Evolutionary conservation across 2,888 invertebrate species (phyloP).

Genomic region (Aleiodes alternator): DNA sequence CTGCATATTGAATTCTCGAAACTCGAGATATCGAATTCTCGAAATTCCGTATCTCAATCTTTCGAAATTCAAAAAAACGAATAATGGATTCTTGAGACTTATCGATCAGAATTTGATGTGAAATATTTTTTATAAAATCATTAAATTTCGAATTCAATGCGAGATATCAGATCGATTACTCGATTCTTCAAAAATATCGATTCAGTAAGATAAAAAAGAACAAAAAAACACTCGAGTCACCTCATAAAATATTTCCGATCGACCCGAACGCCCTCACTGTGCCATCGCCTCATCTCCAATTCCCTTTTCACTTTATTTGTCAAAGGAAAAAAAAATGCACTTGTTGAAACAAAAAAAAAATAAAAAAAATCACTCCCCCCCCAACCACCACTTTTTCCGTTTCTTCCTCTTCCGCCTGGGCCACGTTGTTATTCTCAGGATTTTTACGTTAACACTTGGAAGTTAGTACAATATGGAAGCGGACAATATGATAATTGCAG

Average conservation of each 20-base stretch:
- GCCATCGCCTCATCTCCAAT: constrained; percentile 37
- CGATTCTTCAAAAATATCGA: too few species aligned
- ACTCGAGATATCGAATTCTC: too few species aligned
- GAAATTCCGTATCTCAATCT: too few species aligned
- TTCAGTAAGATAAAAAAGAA: not conserved
- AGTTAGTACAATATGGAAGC: not conserved
- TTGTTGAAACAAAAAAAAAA: too few species aligned
- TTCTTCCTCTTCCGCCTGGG: constrained; percentile 54
- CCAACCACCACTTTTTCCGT: constrained; percentile 20
- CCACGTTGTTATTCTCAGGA: constrained; percentile 51
- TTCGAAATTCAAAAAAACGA: too few species aligned
- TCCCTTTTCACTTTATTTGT: constrained; percentile 18
- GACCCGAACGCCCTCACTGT: constrained; percentile 29
- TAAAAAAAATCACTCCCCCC: not conserved
- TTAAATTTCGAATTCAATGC: too few species aligned
- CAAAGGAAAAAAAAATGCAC: not conserved
- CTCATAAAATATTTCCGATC: constrained; percentile 29
- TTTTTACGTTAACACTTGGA: constrained; percentile 33
- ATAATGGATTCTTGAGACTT: too few species aligned
- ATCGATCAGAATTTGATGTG: too few species aligned
- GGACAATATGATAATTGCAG: not conserved
- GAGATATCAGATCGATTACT: too few species aligned
- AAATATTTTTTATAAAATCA: too few species aligned
- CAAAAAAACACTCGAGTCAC: constrained; percentile 18
- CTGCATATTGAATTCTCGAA: too few species aligned